phyloP scores from a whole-genome alignment of 1,140 invertebrate species.

The Patella vulgata region DNA sequence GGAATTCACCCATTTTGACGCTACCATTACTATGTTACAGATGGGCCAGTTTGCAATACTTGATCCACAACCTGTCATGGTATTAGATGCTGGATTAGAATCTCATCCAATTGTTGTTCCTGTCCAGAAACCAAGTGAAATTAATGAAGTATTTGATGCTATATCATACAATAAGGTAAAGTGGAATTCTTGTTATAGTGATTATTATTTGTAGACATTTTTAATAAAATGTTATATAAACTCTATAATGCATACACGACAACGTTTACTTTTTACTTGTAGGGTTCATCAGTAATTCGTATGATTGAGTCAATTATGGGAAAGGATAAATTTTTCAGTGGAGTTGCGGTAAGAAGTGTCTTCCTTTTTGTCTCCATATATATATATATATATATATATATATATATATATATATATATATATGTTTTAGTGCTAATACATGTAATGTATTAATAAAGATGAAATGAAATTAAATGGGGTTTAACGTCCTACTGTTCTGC shows the following conservation, averaged over 20 bases:
- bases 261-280: too few species aligned
- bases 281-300: constrained; percentile 84
- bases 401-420: constrained; percentile 2
- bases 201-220: too few species aligned
- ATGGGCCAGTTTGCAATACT: constrained; percentile 67
- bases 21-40: constrained; percentile 61
- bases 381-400: neutral
- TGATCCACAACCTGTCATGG: constrained; percentile 56
- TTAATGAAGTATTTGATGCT: constrained; percentile 92
- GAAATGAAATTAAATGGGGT: too few species aligned
- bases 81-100: constrained; percentile 77
- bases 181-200: neutral
- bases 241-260: too few species aligned
- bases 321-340: constrained; percentile 53
- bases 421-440: neutral
- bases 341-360: constrained; percentile 66
- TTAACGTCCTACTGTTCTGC: too few species aligned
- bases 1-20: too few species aligned
- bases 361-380: neutral
- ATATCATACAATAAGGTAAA: constrained; percentile 91
- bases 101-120: constrained; percentile 89
- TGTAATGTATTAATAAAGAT: neutral
- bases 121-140: constrained; percentile 89
- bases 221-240: too few species aligned
- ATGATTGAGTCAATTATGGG: constrained; percentile 64